These are phyloP conservation scores for Neria commutata DNA, from an alignment of 2,888 invertebrate species.

Conservation along the genomic window DNA sequence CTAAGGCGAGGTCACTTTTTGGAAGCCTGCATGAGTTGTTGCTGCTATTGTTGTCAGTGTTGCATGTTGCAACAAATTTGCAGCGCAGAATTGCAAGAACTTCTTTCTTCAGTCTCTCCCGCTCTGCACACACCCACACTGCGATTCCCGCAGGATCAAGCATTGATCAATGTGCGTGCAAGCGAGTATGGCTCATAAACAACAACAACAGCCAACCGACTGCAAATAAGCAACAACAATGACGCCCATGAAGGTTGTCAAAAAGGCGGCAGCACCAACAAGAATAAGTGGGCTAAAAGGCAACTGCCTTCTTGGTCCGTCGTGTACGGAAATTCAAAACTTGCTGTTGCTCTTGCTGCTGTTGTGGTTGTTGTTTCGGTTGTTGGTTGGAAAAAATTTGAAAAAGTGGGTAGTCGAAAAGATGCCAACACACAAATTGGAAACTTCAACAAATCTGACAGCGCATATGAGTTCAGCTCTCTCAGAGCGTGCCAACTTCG, in stretches of 20 bases:
- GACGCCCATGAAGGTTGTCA: neutral
- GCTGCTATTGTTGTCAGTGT: neutral
- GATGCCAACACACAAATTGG: conserved; percentile 35
- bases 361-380: neutral
- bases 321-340: conserved; percentile 47
- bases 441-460: conserved; percentile 38
- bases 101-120: neutral
- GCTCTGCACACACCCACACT: no score
- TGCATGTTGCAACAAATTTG: neutral
- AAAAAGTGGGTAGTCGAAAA: conserved; percentile 15
- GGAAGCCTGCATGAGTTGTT: no score
- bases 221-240: neutral
- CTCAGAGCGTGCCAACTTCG: neutral
- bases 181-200: conserved; percentile 9
- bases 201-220: neutral
- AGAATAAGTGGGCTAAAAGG: neutral
- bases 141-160: no score
- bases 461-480: conserved; percentile 13
- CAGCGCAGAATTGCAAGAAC: no score
- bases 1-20: neutral
- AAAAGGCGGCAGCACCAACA: neutral
- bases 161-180: no score
- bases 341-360: conserved; percentile 35
- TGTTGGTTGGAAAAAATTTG: neutral
- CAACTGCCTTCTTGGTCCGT: no score